These are phyloP conservation scores for Mareca strepera DNA, from an alignment of 2,797 vertebrate genomes.

Conservation along the genomic window DNA sequence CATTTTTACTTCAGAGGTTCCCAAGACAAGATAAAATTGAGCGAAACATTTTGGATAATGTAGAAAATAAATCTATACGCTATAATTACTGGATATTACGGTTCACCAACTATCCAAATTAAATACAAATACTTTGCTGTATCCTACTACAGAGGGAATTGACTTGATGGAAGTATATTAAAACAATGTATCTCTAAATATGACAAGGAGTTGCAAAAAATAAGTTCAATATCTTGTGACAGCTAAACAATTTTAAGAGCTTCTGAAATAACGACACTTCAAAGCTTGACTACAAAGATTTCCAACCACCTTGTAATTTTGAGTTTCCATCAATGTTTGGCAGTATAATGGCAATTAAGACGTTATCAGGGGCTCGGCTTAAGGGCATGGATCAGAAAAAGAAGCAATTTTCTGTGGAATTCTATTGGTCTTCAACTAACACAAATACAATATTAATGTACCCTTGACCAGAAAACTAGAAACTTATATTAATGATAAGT, in stretches of 20 bases:
- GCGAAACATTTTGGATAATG: neutral
- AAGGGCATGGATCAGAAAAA: neutral
- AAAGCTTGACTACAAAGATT: neutral
- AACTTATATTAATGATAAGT: neutral
- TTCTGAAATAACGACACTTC: neutral
- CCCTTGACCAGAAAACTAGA: neutral
- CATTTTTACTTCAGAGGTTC: slow-evolving; percentile 17
- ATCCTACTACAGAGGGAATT: slow-evolving; percentile 30
- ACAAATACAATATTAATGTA: neutral
- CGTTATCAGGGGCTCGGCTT: neutral
- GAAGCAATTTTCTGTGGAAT: neutral
- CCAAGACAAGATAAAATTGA: neutral
- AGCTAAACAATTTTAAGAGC: slow-evolving; percentile 15
- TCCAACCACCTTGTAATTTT: neutral
- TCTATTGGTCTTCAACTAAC: neutral
- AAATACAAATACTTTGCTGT: slow-evolving; percentile 5
- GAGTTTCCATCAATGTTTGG: neutral
- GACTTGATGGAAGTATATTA: slow-evolving; percentile 47
- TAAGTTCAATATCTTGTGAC: slow-evolving; percentile 2
- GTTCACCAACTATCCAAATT: slow-evolving; percentile 45
- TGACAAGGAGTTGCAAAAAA: slow-evolving; percentile 34
- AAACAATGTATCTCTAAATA: slow-evolving; percentile 27
- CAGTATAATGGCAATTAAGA: neutral
- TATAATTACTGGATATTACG: neutral
- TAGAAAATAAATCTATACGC: neutral